Conservation (phyloP, 2,888 invertebrate genomes). For the Vandiemenella viatica region DNA sequence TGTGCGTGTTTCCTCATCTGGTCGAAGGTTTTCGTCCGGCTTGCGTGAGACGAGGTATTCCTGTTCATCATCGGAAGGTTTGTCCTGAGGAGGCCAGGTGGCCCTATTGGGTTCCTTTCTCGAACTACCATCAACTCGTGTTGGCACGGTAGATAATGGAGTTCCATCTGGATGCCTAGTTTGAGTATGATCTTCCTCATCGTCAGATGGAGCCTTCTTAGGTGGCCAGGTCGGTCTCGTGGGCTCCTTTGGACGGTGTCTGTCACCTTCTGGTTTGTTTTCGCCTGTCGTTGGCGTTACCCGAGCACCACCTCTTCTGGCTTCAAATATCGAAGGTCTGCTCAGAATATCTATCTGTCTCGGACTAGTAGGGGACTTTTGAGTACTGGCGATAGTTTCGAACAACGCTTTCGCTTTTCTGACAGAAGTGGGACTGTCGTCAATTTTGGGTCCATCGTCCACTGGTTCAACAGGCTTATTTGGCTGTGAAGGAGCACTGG, state of each 20-base stretch:
- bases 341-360: conserved; percentile 31
- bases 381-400: conserved; percentile 40
- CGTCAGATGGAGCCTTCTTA: neutral
- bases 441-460: neutral
- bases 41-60: too few relatives aligned
- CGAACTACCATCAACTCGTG: too few relatives aligned
- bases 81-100: too few relatives aligned
- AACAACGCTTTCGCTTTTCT: conserved; percentile 54
- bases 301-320: conserved; percentile 18
- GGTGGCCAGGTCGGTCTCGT: neutral
- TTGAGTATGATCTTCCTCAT: neutral
- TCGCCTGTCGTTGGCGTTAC: conserved; percentile 9
- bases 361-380: conserved; percentile 8
- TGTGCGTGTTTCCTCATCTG: too few relatives aligned
- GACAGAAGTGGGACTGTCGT: conserved; percentile 33
- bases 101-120: too few relatives aligned
- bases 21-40: too few relatives aligned
- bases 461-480: conserved; percentile 5
- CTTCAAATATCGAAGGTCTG: conserved; percentile 35
- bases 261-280: neutral
- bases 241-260: neutral
- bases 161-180: too few relatives aligned
- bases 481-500: conserved; percentile 6
- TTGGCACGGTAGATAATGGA: too few relatives aligned
- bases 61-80: too few relatives aligned